phyloP scores from a whole-genome alignment of 2,797 vertebrate species.

The Lithobates sylvaticus region DNA sequence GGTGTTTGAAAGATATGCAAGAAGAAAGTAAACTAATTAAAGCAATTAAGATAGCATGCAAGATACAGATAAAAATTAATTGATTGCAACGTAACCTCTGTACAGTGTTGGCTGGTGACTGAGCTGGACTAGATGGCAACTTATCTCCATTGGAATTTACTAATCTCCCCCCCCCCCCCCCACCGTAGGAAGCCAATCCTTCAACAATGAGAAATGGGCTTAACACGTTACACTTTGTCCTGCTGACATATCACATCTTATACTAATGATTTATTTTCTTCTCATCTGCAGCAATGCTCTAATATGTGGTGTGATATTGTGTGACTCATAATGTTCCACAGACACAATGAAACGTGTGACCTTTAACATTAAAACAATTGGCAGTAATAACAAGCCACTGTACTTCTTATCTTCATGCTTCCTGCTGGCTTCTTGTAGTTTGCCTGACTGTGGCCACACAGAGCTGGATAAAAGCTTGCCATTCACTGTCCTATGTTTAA shows the following conservation, averaged over 20 bases:
- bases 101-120: slow-evolving; percentile 34
- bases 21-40: slow-evolving; percentile 61
- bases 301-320: not conserved
- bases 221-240: slow-evolving; percentile 37
- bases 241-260: slow-evolving; percentile 42
- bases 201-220: slow-evolving; percentile 31
- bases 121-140: slow-evolving; percentile 14
- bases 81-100: slow-evolving; percentile 39
- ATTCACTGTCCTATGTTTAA: not conserved
- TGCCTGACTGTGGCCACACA: not conserved
- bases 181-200: slow-evolving; percentile 34
- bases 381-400: not conserved
- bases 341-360: not conserved
- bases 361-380: not conserved
- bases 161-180: too few species aligned
- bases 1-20: slow-evolving; percentile 29
- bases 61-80: slow-evolving; percentile 58
- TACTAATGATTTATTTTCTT: slow-evolving; percentile 40
- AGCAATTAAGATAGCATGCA: slow-evolving; percentile 50
- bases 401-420: not conserved
- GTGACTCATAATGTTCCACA: not conserved
- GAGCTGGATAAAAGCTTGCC: not conserved
- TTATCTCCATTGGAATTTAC: slow-evolving; percentile 35
- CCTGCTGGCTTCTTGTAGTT: not conserved
- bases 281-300: slow-evolving; percentile 13